phyloP scores from a whole-genome alignment of 2,888 invertebrate species.

The Chrysolina haemoptera region DNA sequence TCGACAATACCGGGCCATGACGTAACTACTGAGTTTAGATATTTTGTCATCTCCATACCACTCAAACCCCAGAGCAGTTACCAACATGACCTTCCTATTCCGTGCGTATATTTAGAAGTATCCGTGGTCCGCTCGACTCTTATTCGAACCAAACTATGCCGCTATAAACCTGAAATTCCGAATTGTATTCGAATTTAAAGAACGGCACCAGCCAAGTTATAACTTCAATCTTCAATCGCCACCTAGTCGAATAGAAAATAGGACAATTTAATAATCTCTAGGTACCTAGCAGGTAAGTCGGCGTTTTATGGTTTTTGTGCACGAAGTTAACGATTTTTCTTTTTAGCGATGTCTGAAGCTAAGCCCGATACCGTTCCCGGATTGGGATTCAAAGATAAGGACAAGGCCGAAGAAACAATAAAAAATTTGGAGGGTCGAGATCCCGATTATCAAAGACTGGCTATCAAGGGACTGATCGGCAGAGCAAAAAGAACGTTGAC shows the following conservation, averaged over 20 bases:
- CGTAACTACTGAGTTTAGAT: conserved; percentile 60
- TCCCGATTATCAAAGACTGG: conserved; percentile 83
- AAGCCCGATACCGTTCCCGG: conserved; percentile 78
- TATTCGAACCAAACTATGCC: conserved; percentile 32
- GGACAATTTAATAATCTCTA: not conserved
- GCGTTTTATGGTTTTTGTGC: not conserved
- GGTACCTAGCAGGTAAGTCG: no score
- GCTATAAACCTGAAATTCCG: conserved; percentile 49
- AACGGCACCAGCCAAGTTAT: conserved; percentile 50
- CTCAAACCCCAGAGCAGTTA: conserved; percentile 44
- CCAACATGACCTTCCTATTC: conserved; percentile 42
- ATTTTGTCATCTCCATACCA: conserved; percentile 55
- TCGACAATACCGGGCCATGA: conserved; percentile 49
- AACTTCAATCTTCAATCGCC: conserved; percentile 47
- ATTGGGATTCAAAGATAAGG: conserved; percentile 84
- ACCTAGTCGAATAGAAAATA: not conserved
- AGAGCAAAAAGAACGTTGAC: conserved; percentile 82
- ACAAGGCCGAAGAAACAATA: conserved; percentile 80
- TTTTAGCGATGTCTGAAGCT: conserved; percentile 62
- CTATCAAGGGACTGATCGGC: conserved; percentile 80
- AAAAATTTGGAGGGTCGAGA: conserved; percentile 80
- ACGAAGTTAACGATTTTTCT: conserved; percentile 20
- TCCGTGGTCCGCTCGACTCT: conserved; percentile 46
- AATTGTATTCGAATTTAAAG: conserved; percentile 43
- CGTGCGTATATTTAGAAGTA: conserved; percentile 44